phyloP scores from a whole-genome alignment of 2,888 invertebrate genomes.

The Chrysomela aeneicollis region DNA sequence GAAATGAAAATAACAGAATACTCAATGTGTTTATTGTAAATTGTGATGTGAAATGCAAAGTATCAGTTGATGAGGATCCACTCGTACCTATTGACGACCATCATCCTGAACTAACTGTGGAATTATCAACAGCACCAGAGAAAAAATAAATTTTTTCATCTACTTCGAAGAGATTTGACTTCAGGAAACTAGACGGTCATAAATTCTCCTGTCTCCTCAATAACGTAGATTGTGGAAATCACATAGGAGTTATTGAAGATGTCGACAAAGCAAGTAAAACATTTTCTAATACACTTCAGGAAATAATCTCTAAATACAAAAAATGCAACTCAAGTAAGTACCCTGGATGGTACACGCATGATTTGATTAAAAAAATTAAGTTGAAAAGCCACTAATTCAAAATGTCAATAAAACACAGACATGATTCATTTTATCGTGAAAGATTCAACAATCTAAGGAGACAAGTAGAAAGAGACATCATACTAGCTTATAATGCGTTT shows the following conservation, averaged over 20 bases:
- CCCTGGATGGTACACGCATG: slow-evolving; percentile 1
- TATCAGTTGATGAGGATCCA: neutral
- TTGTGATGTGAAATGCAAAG: neutral
- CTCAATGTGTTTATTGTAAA: neutral
- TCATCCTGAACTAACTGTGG: neutral
- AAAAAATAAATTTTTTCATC: neutral
- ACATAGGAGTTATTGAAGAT: neutral
- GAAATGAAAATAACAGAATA: too few species aligned
- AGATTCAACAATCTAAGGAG: too few species aligned
- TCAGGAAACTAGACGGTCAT: neutral
- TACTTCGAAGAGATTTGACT: neutral
- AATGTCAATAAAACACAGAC: neutral
- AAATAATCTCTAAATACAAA: neutral
- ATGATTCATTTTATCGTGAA: too few species aligned
- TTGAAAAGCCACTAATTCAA: neutral
- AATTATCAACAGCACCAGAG: neutral
- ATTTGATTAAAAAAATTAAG: neutral
- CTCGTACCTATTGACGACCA: neutral
- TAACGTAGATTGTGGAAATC: neutral
- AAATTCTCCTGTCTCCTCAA: slow-evolving; percentile 1
- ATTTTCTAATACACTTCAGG: too few species aligned
- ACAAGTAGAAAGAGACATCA: too few species aligned
- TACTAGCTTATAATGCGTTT: too few species aligned
- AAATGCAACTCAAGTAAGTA: neutral
- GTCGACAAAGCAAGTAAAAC: too few species aligned